A percentile compares a stretch with the other conserved stretches of the same genome.
These are phyloP conservation scores for Chrysomallon squamiferum DNA, from an alignment of 1,140 invertebrate species.

Conservation along the genomic window DNA sequence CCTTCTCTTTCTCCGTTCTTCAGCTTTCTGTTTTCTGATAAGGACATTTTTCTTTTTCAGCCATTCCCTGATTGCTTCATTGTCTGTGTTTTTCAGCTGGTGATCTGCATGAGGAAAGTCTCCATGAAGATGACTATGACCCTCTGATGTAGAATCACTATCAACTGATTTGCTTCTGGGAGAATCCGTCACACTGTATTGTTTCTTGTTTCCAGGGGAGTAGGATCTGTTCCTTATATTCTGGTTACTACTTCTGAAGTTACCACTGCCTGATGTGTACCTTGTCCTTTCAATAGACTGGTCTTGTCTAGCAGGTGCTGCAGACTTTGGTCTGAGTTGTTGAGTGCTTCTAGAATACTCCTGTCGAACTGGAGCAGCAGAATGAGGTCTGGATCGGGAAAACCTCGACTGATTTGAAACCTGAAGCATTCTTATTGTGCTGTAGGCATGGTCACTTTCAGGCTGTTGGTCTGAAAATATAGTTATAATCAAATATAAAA, in stretches of 20 bases:
- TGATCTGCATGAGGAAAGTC: background rate
- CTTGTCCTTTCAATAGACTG: background rate
- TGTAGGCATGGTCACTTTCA: background rate
- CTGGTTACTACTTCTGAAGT: too few species aligned
- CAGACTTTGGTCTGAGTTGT: background rate
- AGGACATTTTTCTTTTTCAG: background rate
- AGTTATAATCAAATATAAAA: too few species aligned
- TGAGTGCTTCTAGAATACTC: background rate
- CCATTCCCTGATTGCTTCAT: background rate
- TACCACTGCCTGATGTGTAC: background rate
- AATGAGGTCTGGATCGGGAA: background rate
- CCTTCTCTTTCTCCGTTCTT: background rate
- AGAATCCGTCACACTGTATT: too few species aligned
- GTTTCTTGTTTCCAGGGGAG: too few species aligned
- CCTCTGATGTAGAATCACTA: background rate
- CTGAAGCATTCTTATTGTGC: conserved; percentile 4
- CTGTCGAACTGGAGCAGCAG: background rate
- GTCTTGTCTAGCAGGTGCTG: background rate
- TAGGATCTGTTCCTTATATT: too few species aligned
- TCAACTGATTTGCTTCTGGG: too few species aligned
- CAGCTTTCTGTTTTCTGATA: background rate
- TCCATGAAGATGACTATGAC: background rate
- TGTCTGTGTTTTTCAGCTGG: background rate
- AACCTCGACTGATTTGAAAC: background rate
- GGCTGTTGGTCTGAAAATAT: too few species aligned